Evolutionary conservation across 2,797 vertebrate species (phyloP).

Genomic region (Sibirionetta formosa): DNA sequence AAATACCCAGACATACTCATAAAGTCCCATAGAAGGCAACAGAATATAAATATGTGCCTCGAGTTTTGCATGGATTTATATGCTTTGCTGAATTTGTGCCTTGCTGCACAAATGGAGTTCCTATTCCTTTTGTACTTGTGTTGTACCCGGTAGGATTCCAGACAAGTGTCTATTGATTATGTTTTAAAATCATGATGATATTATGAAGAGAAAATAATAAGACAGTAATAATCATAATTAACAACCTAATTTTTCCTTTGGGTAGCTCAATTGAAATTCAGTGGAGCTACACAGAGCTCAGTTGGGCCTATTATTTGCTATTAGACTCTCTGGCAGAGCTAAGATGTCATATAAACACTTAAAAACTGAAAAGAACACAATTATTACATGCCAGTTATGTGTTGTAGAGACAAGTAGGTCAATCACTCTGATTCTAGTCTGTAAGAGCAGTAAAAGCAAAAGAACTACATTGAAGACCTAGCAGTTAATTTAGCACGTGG

Average conservation of each 20-base stretch:
- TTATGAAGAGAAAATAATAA: conserved; percentile 20
- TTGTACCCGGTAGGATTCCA: neutral
- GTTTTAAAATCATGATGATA: conserved; percentile 31
- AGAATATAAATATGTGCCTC: neutral
- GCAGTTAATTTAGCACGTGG: neutral
- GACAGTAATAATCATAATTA: conserved; percentile 1
- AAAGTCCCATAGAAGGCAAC: neutral
- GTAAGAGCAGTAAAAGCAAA: neutral
- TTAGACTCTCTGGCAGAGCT: neutral
- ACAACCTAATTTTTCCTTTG: neutral
- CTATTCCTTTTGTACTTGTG: neutral
- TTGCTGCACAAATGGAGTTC: neutral
- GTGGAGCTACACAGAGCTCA: neutral
- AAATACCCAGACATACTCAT: neutral
- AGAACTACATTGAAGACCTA: neutral
- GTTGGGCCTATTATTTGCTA: conserved; percentile 4
- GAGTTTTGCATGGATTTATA: neutral
- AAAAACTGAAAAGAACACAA: conserved; percentile 25
- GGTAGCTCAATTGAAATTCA: conserved; percentile 21
- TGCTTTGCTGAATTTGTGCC: neutral
- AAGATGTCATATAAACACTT: conserved; percentile 20
- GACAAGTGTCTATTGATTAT: neutral
- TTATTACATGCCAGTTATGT: neutral
- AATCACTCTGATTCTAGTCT: neutral
- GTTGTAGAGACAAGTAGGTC: neutral